Evolutionary conservation across 2,888 invertebrate genomes (phyloP), one percentile per base, ranked within the genome.

Genomic region (Leptogaster cylindrica): DNA sequence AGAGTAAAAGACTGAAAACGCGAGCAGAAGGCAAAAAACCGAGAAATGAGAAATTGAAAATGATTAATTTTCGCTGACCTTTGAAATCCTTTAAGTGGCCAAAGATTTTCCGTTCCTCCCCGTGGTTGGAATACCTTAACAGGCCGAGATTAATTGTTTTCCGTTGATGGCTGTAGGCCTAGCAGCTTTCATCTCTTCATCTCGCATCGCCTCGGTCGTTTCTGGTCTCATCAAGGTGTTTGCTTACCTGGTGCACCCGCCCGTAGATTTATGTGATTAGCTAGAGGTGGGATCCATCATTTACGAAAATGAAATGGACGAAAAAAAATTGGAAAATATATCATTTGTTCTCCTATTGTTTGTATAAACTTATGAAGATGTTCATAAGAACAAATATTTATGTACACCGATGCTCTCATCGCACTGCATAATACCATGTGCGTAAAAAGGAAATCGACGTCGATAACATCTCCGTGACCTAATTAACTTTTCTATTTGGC

Each of bases 181-280:
- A 28, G 36, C 66, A 66, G 66, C 66, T 69, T 66, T 69, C 68
- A 69, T 69, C 66, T 69, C 68, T 69, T 69, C 66, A 69, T 69
- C 68, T 46, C 31, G 51, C 27, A 14, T 27, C 41, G 44, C 18
- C 7, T 31, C 7, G 12, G 20, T 16, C 25, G 55, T 8, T 20
- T 12, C 23, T 33, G 64, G 46, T 25, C 31, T 36, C 48, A 64
- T 64, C 64, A 64, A 64, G 64, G 64, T 64, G 64, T 64, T 64
- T 64, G 64, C 48, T 64, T 64, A 64, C 64, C 64, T 64, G 64
- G n/a, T 33, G 25, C 64, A 23, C 48, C 33, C 64, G 64, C 48
- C 20, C 48, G 64, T 64, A 64, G 48, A 64, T 64, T 64, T 64
- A 64, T 64, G 64, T 64, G 64, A 64, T 64, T 64, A 64, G 48